Percentiles rank a stretch among this genome's conserved stretches.
These are phyloP conservation scores for Bombus superbus DNA, from an alignment of 1,140 invertebrate genomes.

Conservation along the genomic window DNA sequence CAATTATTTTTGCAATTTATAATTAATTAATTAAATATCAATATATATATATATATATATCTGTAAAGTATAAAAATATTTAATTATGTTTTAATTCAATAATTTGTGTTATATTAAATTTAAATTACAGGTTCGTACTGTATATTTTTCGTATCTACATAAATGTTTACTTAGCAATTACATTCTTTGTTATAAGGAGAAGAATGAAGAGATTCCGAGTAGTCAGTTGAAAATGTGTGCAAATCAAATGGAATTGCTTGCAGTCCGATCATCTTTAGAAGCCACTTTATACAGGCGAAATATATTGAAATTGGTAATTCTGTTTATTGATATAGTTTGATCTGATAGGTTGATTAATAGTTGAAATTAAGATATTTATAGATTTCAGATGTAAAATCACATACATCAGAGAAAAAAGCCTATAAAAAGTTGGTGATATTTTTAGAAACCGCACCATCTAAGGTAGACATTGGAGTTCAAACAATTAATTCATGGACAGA, in stretches of 20 bases:
- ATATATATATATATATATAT: no score
- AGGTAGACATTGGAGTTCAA: conserved; percentile 66
- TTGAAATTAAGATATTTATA: conserved; percentile 40
- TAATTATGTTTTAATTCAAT: conserved; percentile 17
- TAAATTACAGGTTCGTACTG: conserved; percentile 68
- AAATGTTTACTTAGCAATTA: conserved; percentile 73
- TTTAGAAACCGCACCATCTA: conserved; percentile 62
- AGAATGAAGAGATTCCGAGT: conserved; percentile 45
- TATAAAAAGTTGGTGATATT: conserved; percentile 69
- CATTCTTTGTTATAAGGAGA: conserved; percentile 61
- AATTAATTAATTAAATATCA: background rate
- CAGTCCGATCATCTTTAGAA: conserved; percentile 68
- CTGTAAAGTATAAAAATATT: background rate
- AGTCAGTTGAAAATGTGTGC: conserved; percentile 68
- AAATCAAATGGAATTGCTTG: conserved; percentile 70
- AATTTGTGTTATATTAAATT: conserved; percentile 8
- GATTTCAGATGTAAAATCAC: conserved; percentile 71
- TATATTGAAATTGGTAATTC: conserved; percentile 71
- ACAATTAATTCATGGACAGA: conserved; percentile 58
- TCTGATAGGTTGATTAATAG: background rate
- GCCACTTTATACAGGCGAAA: conserved; percentile 69
- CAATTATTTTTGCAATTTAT: background rate
- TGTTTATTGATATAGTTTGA: conserved; percentile 8
- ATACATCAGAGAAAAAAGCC: conserved; percentile 64
- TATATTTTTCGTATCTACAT: conserved; percentile 74